Percentiles rank a stretch among this genome's conserved stretches.
Evolutionary conservation across 2,888 invertebrate species (phyloP).

Genomic region (Tenthredo mesomela): DNA sequence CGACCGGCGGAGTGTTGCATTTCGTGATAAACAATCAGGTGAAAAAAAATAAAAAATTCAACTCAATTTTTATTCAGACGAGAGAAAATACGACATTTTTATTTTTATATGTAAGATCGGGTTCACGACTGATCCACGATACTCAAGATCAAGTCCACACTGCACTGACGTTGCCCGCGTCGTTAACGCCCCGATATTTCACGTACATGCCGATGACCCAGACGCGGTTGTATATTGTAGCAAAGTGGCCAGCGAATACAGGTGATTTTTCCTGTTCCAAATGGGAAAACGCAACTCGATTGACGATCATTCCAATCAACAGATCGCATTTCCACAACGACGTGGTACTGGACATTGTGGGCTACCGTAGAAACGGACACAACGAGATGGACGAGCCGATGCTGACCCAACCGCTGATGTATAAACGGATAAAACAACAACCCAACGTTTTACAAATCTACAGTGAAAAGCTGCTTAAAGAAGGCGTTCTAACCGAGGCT

Average conservation of each 20-base stretch:
- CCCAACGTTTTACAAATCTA: conserved; percentile 86
- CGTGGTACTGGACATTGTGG: conserved; percentile 90
- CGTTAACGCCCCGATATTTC: conserved; percentile 95
- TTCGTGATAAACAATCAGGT: conserved; percentile 83
- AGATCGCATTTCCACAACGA: conserved; percentile 93
- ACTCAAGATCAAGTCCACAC: conserved; percentile 92
- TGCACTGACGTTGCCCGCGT: conserved; percentile 95
- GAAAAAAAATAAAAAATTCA: neutral
- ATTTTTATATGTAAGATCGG: conserved; percentile 87
- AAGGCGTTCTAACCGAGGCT: conserved; percentile 85
- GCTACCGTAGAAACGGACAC: conserved; percentile 92
- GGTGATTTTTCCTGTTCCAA: conserved; percentile 78
- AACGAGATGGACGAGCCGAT: conserved; percentile 97
- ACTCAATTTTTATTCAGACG: neutral
- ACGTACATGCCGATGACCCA: conserved; percentile 96
- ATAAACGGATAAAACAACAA: conserved; percentile 87
- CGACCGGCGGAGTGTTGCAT: conserved; percentile 84
- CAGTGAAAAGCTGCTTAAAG: conserved; percentile 85
- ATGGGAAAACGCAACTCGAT: neutral
- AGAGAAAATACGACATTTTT: neutral
- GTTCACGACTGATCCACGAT: conserved; percentile 94
- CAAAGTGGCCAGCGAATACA: conserved; percentile 94
- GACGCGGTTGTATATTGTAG: conserved; percentile 95
- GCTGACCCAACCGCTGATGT: conserved; percentile 97
- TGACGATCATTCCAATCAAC: neutral